A percentile compares a stretch with the other conserved stretches of the same genome.
Evolutionary conservation across 2,888 invertebrate species (phyloP).

Genomic region (Stenoptilia bipunctidactyla): DNA sequence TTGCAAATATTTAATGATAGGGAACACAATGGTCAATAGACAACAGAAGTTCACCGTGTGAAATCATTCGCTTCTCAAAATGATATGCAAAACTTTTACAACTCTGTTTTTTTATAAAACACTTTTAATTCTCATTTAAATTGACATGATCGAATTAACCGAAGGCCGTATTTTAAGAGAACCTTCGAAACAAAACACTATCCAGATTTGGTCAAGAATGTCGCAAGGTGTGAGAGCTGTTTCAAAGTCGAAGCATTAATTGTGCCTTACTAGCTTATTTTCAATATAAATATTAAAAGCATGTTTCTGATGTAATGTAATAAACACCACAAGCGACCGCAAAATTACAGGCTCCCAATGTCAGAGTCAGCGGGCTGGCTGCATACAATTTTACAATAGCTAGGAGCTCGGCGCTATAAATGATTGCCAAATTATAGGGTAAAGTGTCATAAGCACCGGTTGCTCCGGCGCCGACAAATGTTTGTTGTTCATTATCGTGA

Average conservation of each 20-base stretch:
- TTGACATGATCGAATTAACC: background rate
- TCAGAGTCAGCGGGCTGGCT: conserved; percentile 48
- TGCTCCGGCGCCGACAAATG: conserved; percentile 24
- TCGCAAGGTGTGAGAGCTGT: conserved; percentile 1
- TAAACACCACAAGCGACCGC: conserved; percentile 57
- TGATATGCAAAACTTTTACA: background rate
- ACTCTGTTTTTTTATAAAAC: background rate
- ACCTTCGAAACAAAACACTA: background rate
- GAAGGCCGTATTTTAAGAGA: background rate
- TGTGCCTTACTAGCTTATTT: conserved; percentile 20
- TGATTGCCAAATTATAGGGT: conserved; percentile 65
- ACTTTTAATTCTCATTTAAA: background rate
- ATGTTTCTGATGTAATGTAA: conserved; percentile 30
- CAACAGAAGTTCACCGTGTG: conserved; percentile 41
- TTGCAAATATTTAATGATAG: conserved; percentile 50
- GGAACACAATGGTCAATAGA: conserved; percentile 56
- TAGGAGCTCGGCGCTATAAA: conserved; percentile 28
- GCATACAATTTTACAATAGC: conserved; percentile 33
- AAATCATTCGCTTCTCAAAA: conserved; percentile 24
- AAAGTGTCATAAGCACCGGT: conserved; percentile 49
- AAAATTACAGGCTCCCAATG: conserved; percentile 51
- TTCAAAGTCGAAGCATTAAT: conserved; percentile 6
- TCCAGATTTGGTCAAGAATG: conserved; percentile 1
- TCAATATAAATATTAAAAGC: conserved; percentile 21
- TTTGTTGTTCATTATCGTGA: conserved; percentile 30